Base-by-base conservation (phyloP, 2,113 vertebrate genomes). In the Aleadryas rufinucha region DNA sequence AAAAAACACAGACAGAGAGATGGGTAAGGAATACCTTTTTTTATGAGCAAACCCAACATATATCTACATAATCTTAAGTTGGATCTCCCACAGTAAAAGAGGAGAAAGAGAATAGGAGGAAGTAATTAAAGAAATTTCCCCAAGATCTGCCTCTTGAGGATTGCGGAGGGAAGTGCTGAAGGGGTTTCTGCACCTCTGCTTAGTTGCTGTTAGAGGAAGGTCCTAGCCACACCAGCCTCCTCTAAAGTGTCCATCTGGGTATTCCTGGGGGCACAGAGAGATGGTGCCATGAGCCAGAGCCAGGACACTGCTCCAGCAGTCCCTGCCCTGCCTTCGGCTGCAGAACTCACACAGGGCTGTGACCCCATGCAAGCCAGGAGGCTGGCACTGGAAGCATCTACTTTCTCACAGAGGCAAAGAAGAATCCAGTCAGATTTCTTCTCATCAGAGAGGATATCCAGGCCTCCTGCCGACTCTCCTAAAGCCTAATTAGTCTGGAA, bases 401-500 rank as follows among this genome's bases (percentile, higher is more conserved):
- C 28, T 57, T 87, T 47, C 30, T 33, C 27, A 27, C 30, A 44
- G 19, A 69, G 39, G 42, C 13, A 56, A 37, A 47, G 37, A 22
- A 93, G 16, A 60, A 84, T 42, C 35, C 60, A 93, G 68, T 31
- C 75, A 47, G 33, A 37, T 84, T 54, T 64, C 33, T 71, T 81
- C 76, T 42, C 50, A 71, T 45, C 23, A 42, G 49, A 71, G 35
- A 70, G 11, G 30, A 28, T 84, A 79, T 27, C 56, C 80, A 71
- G 44, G n/a, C 74, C 52, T 89, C 80, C 60, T 89, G 74, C 53
- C 3, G 54, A 27, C 79, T 68, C 63, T 61, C 27, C 82, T 84
- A 91, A 76, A 85, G 84, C 87, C 86, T 93, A 91, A 97, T 97
- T 95, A 93, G 66, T 85, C 52, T 89, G 77, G 90, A 92, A 92